phyloP scores from a whole-genome alignment of 2,113 vertebrate genomes.

The Mellivora capensis region DNA sequence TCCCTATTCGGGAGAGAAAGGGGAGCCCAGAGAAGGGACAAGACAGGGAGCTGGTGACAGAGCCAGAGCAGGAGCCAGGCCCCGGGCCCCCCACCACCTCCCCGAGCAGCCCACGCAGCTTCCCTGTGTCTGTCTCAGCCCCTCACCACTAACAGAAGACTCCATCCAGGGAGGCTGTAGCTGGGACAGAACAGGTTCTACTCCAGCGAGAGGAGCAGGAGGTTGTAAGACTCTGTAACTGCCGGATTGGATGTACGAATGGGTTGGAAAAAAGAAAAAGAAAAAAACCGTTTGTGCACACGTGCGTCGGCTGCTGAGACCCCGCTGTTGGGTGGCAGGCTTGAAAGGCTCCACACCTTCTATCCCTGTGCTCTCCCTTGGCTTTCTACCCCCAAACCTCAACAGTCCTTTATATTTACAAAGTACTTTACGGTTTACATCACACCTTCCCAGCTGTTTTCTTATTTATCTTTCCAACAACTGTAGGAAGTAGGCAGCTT shows the following conservation, averaged over 20 bases:
- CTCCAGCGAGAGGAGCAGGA: not conserved
- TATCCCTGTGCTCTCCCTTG: not conserved
- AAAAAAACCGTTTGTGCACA: no score
- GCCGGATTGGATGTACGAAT: not conserved
- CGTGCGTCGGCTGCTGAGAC: not conserved
- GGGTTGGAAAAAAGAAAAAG: not conserved
- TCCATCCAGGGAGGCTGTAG: not conserved
- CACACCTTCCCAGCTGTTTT: not conserved
- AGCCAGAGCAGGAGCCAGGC: not conserved
- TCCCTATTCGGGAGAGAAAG: not conserved
- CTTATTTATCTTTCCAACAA: not conserved
- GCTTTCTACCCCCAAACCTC: not conserved
- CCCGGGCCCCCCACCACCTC: not conserved
- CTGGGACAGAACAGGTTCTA: not conserved
- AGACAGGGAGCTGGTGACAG: not conserved
- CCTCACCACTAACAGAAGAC: not conserved
- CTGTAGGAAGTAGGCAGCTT: not conserved
- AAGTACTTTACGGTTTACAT: not conserved
- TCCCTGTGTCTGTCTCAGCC: not conserved
- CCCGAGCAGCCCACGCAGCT: no score
- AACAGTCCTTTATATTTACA: not conserved
- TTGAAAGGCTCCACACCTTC: not conserved
- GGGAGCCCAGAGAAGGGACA: not conserved
- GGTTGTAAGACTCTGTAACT: not conserved
- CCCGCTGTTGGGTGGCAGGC: rapidly evolving